Conservation (phyloP, 2,888 invertebrate species). For the Phyllotreta striolata region DNA sequence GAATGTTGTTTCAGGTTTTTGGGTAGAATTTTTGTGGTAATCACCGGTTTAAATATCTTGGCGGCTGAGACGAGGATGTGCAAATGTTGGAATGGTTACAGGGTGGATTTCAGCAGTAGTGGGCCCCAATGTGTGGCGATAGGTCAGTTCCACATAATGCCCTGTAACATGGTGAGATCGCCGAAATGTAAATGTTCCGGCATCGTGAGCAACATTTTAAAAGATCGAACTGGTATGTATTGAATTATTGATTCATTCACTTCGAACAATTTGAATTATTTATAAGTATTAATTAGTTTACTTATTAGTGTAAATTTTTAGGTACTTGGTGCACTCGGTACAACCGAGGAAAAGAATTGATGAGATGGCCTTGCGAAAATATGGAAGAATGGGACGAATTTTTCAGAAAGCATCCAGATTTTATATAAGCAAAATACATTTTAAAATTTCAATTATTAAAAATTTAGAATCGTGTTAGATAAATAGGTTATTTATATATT, state of each 20-base stretch:
- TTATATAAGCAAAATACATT: conserved; percentile 38
- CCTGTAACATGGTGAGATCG: conserved; percentile 52
- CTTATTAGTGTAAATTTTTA: conserved; percentile 19
- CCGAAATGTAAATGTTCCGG: conserved; percentile 54
- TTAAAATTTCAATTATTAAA: background rate
- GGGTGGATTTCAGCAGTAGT: conserved; percentile 47
- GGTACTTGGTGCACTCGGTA: conserved; percentile 56
- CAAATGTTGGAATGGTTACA: conserved; percentile 55
- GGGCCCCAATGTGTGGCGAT: conserved; percentile 51
- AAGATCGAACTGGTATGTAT: conserved; percentile 50
- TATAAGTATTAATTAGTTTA: background rate
- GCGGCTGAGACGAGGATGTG: conserved; percentile 40
- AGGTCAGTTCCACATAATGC: conserved; percentile 52
- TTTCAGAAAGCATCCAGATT: conserved; percentile 51
- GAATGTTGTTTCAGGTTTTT: conserved; percentile 30
- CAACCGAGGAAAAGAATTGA: conserved; percentile 51
- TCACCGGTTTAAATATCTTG: conserved; percentile 16
- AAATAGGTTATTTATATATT: too few relatives aligned
- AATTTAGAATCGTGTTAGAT: too few relatives aligned
- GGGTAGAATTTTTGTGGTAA: conserved; percentile 22
- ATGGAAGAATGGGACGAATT: conserved; percentile 53
- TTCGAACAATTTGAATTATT: background rate
- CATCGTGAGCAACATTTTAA: conserved; percentile 51
- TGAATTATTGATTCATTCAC: background rate
- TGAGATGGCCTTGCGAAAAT: conserved; percentile 56